Percentiles rank a stretch among this genome's conserved stretches.
These are phyloP conservation scores for Haliclona indistincta DNA, from an alignment of 37 sponge, comb jelly and placozoan genomes.

Conservation along the genomic window DNA sequence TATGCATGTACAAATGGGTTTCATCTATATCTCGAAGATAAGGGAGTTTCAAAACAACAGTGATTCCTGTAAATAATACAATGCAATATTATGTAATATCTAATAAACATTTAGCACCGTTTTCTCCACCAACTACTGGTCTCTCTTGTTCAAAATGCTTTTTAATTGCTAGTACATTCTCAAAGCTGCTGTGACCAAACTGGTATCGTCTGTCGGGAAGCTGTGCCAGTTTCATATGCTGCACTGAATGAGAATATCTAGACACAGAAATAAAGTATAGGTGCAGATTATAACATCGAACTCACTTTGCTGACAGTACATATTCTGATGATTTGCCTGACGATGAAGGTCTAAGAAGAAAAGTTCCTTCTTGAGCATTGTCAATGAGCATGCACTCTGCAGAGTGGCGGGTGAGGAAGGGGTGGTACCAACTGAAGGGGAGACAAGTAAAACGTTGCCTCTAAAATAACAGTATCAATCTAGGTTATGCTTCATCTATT, in stretches of 20 bases:
- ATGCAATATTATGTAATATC: neutral
- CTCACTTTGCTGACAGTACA: slow-evolving; percentile 56
- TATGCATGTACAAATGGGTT: slow-evolving; percentile 49
- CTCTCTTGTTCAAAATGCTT: slow-evolving; percentile 66
- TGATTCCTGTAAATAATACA: slow-evolving; percentile 25
- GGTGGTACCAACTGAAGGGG: slow-evolving; percentile 72
- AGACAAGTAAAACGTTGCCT: neutral
- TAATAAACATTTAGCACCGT: slow-evolving; percentile 17
- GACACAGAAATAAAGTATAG: neutral
- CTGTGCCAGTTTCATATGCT: slow-evolving; percentile 48
- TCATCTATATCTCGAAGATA: slow-evolving; percentile 56
- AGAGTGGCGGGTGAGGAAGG: slow-evolving; percentile 67
- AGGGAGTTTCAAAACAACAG: slow-evolving; percentile 61
- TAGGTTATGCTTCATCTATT: too few relatives aligned
- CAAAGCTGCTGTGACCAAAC: slow-evolving; percentile 67
- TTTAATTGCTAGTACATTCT: slow-evolving; percentile 26
- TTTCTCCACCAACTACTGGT: slow-evolving; percentile 62
- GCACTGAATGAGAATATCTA: slow-evolving; percentile 59
- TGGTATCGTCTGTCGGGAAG: slow-evolving; percentile 12
- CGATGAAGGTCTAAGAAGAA: slow-evolving; percentile 60
- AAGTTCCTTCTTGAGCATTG: slow-evolving; percentile 83
- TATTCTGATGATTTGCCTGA: neutral
- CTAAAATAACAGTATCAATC: too few relatives aligned
- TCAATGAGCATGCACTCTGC: slow-evolving; percentile 88
- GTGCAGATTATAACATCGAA: too few relatives aligned